Base-by-base conservation (phyloP, 2,888 invertebrate species). In the Macroteleia sp. region DNA sequence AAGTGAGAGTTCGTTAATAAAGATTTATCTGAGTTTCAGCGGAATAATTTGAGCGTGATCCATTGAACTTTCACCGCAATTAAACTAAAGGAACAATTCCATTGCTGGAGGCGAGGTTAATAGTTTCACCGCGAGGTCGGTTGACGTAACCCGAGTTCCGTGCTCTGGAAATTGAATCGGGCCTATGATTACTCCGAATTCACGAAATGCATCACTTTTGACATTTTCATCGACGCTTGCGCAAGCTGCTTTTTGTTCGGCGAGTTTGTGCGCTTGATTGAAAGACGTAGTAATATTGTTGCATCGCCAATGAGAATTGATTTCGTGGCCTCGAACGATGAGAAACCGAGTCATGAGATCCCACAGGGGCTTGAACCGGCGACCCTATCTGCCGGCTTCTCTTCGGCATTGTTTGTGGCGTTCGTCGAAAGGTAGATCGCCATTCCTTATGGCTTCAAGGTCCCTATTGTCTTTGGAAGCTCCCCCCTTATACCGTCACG, bases 291-390 rank as follows among this genome's bases (percentile, higher is more conserved):
- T 14, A 61, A 71, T 61, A 54, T 42, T 52, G 61, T 39, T 46
- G 54, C 50, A 42, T 44, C 50, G 50, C 10, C 44, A 66, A 62
- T 41, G 52, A 56, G 71, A 71, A 75, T 77, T 80, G 80, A 80
- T 77, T 77, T 77, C 59, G 71, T 71, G 80, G 75, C 77, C 77
- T 78, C 76, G 73, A 69, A 73, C 62, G 74, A 78, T 78, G 80
- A 73, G 69, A 78, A 80, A 80, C 56, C 34, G 56, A 88, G 88
- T 86, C 87, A 86, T 87, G 87, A 89, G 89, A 88, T 90, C 89
- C 89, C 89, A 87, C 88, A 87, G 89, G 86, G 88, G 87, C 77
- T 86, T 87, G 88, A 90, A 88, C 89, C 74, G 64, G 12, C 83
- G 88, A 88, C 90, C 89, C 89, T 86, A 89, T 89, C 89, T 88